These are phyloP conservation scores for Penaeus chinensis DNA, from an alignment of 1,140 invertebrate genomes.

Conservation along the genomic window DNA sequence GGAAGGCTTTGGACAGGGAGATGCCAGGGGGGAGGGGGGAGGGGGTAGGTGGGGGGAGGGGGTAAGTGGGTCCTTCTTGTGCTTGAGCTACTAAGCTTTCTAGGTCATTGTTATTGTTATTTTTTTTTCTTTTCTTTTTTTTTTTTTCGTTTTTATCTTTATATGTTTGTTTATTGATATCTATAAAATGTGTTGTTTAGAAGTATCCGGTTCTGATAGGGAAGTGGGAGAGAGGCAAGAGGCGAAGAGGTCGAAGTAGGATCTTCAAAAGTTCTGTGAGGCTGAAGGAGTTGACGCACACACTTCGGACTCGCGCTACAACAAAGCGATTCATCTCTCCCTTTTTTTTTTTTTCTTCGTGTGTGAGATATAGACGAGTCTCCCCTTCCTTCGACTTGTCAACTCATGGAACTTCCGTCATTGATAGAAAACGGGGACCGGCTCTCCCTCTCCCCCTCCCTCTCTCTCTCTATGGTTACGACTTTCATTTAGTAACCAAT, in stretches of 20 bases:
- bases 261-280: not conserved
- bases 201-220: not conserved
- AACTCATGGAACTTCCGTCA: not conserved
- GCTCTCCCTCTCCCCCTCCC: not conserved
- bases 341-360: too few relatives aligned
- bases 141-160: not conserved
- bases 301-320: too few relatives aligned
- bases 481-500: slow-evolving; percentile 49
- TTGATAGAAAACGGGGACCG: not conserved
- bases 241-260: not conserved
- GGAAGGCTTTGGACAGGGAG: too few relatives aligned
- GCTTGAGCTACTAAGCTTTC: not conserved
- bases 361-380: too few relatives aligned
- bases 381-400: too few relatives aligned
- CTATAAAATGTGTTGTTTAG: not conserved
- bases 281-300: too few relatives aligned
- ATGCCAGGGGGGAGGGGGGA: too few relatives aligned
- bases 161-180: not conserved
- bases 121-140: not conserved
- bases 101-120: not conserved
- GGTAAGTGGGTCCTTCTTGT: not conserved
- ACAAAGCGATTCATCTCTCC: too few relatives aligned
- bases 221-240: not conserved
- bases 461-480: slow-evolving; percentile 36
- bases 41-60: not conserved